Evolutionary conservation across 2,797 vertebrate species (phyloP), one percentile per base, ranked within the genome.

Genomic region (Pogonophryne albipinna): DNA sequence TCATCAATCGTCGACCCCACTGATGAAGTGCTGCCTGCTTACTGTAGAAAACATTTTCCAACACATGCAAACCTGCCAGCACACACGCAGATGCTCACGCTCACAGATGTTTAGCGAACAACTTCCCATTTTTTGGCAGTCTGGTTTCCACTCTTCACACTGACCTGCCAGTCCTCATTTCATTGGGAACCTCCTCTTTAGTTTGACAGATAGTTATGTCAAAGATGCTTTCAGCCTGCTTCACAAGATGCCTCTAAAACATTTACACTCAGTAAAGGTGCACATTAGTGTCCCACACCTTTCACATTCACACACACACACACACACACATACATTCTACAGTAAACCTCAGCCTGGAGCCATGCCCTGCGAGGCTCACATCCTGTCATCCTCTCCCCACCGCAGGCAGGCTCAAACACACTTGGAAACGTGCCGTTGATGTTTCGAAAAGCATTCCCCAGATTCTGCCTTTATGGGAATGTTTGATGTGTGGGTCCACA

Each of bases 171-270:
- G 74, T 87, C 78, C 75, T 81, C 20, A 2, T 85, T 87, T 82
- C 80, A 76, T 19, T 52, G 78, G 70, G 59, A 87, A 78, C 80
- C 80, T 89, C 74, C 77, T 88, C 75, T 78, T 88, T 49, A 71
- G 87, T 73, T 70, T 84, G 78, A 85, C 77, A 79, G 68, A 74
- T 87, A 91, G 93, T 93, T 91, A 92, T 83, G 70, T 85, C 82
- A 70, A 86, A 89, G 87, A 84, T 68, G 69, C 85, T 87, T 79
- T 83, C 82, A 63, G 87, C 77, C 73, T 76, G 65, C 90, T 85
- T 87, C 81, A 80, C 85, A 85, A 69, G 70, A 72, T 82, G 69
- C 80, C 80, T 87, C 76, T 87, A 76, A 89, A 93, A 86, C 79
- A 78, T 87, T 90, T 84, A 88, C 85, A 79, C 80, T 63, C 79